Evolutionary conservation across 2,113 vertebrate species (phyloP), one percentile per base, ranked within the genome.

Genomic region (Scatophagus argus): DNA sequence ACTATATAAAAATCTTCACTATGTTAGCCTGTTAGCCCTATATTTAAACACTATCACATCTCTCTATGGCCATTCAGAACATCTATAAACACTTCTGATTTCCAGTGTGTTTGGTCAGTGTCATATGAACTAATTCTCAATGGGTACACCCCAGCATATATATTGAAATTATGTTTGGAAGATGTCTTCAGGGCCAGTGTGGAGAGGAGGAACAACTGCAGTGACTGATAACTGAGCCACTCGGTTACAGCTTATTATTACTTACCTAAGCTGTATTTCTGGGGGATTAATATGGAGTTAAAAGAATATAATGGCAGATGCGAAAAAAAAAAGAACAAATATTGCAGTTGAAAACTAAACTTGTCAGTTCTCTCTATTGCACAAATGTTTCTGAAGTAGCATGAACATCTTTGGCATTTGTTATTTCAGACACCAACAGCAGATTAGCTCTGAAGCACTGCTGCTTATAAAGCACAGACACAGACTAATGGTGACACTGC

Each of bases 401-500:
- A 54, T 29, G 1, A 31, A 55, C 29, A 34, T 56, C 5, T 52
- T 27, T 16, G 25, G 7, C 2, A 12, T 29, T 29, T 36, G 55
- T n/a, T 5, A 55, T 55, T 55, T 32, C 23, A 29, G 54, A 58
- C 23, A 65, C 52, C 49, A 47, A 25, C 56, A 72, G 55, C 60
- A 69, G 23, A 56, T 69, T 36, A 64, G 29, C 59, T 32, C 11
- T 29, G 52, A 65, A 44, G 64, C 21, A 62, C 19, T n/a, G n/a
- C 11, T 69, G 32, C 38, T 69, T 39, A 27, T n/a, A 65, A 21
- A 17, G 29, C 75, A 41, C 34, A 70, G 34, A 32, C 75, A 41
- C 34, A 70, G 34, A 32, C 44, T 34, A 55, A 75, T 17, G 47
- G 55, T 58, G 63, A 61, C 58, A 47, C 21, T 43, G 54, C 16